Conservation (phyloP, 1,140 invertebrate genomes). For the Tetramorium parvispinum region DNA sequence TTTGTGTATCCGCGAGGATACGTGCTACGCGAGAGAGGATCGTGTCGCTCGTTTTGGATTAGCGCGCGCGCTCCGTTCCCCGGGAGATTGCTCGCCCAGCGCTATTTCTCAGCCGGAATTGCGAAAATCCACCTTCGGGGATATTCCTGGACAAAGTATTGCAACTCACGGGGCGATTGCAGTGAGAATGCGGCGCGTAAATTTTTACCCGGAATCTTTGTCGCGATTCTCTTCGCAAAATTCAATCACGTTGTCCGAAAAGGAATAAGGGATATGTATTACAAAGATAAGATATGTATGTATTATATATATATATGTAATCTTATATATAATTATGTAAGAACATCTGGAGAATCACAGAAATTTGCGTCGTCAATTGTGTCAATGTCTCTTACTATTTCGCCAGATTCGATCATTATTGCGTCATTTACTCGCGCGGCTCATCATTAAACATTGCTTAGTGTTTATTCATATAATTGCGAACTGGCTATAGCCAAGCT, state of each 20-base stretch:
- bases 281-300: neutral
- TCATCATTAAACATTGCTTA: slow-evolving; percentile 26
- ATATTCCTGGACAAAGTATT: slow-evolving; percentile 11
- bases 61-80: slow-evolving; percentile 7
- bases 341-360: neutral
- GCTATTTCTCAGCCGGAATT: slow-evolving; percentile 49
- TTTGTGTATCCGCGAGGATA: slow-evolving; percentile 54
- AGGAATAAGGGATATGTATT: neutral
- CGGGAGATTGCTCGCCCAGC: slow-evolving; percentile 12
- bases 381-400: slow-evolving; percentile 16
- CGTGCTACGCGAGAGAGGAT: slow-evolving; percentile 26
- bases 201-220: neutral
- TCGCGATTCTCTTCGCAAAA: neutral
- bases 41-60: slow-evolving; percentile 59
- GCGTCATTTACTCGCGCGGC: slow-evolving; percentile 11
- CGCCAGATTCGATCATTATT: slow-evolving; percentile 7
- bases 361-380: slow-evolving; percentile 1
- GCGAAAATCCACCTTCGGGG: slow-evolving; percentile 42
- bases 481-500: neutral
- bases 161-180: neutral
- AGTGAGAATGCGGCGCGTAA: neutral
- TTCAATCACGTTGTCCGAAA: neutral
- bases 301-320: neutral
- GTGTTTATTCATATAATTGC: slow-evolving; percentile 20
- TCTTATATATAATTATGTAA: neutral